Evolutionary conservation across 2,113 vertebrate genomes (phyloP).

Genomic region (Callocephalon fimbriatum): DNA sequence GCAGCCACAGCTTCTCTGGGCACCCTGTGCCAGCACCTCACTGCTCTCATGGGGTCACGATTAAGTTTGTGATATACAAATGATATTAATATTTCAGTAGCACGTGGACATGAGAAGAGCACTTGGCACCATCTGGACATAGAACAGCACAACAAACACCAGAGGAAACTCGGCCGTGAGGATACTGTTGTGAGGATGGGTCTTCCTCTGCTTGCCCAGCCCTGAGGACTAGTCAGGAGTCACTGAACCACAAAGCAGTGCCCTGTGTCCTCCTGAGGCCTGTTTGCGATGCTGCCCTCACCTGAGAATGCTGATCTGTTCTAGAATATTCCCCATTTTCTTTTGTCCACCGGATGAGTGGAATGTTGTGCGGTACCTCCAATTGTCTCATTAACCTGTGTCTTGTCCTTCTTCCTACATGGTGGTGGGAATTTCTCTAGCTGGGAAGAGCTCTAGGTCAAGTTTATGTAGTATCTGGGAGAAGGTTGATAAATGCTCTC

Average conservation of each 20-base stretch:
- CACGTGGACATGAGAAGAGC: neutral
- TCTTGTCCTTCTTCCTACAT: neutral
- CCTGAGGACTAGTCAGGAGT: fast-evolving
- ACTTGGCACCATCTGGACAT: neutral
- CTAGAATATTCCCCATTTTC: neutral
- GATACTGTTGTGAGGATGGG: neutral
- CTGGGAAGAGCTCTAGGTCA: neutral
- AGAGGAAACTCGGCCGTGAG: neutral
- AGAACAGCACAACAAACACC: no score
- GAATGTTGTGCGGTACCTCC: neutral
- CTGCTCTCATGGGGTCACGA: neutral
- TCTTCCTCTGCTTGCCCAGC: neutral
- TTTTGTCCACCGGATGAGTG: neutral
- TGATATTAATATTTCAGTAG: neutral
- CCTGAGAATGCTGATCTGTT: fast-evolving
- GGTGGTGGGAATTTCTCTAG: neutral
- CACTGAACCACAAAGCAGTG: no score
- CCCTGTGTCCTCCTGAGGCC: no score
- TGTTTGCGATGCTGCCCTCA: no score
- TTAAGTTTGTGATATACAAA: neutral
- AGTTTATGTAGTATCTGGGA: neutral
- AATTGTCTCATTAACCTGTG: neutral
- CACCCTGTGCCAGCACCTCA: neutral
- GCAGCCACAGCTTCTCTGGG: neutral
- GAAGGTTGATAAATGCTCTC: neutral